These are phyloP conservation scores for Heliconius aoede DNA, from an alignment of 2,888 invertebrate species.

Conservation along the genomic window DNA sequence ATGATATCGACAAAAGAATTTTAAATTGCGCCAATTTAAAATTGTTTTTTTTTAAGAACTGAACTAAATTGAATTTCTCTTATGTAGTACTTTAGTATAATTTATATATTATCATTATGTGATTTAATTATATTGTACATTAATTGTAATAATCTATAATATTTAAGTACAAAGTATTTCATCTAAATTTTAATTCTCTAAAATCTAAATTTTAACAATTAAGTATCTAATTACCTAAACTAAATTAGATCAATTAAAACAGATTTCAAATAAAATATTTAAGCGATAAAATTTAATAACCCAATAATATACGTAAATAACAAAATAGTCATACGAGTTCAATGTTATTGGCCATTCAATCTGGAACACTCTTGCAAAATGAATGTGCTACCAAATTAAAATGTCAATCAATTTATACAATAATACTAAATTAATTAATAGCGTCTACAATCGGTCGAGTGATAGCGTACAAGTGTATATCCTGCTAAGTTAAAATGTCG, in stretches of 20 bases:
- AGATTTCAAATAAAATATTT: neutral
- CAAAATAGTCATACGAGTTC: slow-evolving; percentile 42
- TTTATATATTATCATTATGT: too few relatives aligned
- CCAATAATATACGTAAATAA: neutral
- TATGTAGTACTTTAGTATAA: too few relatives aligned
- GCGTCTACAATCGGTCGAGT: slow-evolving; percentile 49
- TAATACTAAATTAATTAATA: slow-evolving; percentile 48
- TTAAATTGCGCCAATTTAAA: too few relatives aligned
- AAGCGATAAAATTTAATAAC: neutral
- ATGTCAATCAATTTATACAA: slow-evolving; percentile 10
- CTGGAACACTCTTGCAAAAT: slow-evolving; percentile 36
- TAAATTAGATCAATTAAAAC: neutral
- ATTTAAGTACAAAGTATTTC: too few relatives aligned
- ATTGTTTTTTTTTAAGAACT: too few relatives aligned
- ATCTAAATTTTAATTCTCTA: too few relatives aligned
- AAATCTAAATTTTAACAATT: too few relatives aligned
- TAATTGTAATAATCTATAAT: too few relatives aligned
- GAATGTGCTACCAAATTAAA: slow-evolving; percentile 32
- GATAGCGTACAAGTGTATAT: slow-evolving; percentile 53
- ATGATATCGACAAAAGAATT: too few relatives aligned
- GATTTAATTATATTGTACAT: too few relatives aligned
- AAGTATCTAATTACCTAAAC: neutral
- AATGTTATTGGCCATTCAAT: slow-evolving; percentile 49
- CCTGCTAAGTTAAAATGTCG: slow-evolving; percentile 33
- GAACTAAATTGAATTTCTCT: too few relatives aligned